These are phyloP conservation scores for Emydoidea blandingii DNA, from an alignment of 2,797 vertebrate genomes.

Conservation along the genomic window DNA sequence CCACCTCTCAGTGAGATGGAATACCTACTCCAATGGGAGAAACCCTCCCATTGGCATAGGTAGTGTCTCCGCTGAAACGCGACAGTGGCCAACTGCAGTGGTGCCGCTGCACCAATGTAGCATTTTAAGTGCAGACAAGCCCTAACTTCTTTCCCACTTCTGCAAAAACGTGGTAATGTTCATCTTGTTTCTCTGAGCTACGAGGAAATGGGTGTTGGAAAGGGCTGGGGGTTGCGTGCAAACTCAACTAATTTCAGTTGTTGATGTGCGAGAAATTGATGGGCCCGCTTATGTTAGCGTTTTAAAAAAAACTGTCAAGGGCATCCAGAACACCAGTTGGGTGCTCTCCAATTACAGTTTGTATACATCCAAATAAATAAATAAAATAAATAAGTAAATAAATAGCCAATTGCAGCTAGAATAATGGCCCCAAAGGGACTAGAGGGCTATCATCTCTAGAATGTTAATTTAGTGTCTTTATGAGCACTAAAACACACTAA, in stretches of 20 bases:
- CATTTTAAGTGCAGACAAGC: no score
- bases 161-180: neutral
- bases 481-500: neutral
- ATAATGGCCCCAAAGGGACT: neutral
- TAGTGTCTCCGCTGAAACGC: neutral
- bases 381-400: neutral
- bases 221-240: neutral
- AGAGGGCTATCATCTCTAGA: neutral
- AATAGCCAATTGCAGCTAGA: neutral
- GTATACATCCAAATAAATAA: neutral
- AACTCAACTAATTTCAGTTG: neutral
- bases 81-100: neutral
- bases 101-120: no score
- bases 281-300: neutral
- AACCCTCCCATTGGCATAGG: no score
- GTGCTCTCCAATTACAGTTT: neutral
- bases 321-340: neutral
- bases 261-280: neutral
- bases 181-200: neutral
- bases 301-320: neutral
- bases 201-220: neutral
- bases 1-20: neutral
- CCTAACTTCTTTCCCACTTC: neutral
- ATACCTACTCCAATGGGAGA: no score
- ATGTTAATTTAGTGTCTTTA: neutral